Conservation (phyloP, 2,888 invertebrate genomes). For the Rotaria macrura region DNA sequence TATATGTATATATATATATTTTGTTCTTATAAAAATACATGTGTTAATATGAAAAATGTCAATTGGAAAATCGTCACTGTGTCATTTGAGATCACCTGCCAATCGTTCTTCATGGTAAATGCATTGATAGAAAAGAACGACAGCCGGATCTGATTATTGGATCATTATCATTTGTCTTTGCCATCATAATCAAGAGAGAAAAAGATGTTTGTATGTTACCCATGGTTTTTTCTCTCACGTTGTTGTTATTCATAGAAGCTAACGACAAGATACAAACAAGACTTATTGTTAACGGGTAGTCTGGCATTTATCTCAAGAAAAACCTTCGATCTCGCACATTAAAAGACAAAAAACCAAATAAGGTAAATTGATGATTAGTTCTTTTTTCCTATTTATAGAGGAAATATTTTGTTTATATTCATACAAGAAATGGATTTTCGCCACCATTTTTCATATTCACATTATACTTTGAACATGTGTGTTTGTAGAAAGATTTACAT, state of each 20-base stretch:
- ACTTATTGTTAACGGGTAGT: not conserved
- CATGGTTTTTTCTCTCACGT: not conserved
- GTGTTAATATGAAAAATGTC: not conserved
- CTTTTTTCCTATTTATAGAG: not conserved
- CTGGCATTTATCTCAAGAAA: not conserved
- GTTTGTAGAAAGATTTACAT: not conserved
- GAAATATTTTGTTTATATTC: not conserved
- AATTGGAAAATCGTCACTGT: not conserved
- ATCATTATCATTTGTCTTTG: not conserved
- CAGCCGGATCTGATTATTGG: constrained; percentile 3
- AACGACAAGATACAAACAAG: constrained; percentile 3
- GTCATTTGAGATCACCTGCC: not conserved
- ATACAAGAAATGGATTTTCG: not conserved
- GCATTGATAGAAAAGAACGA: not conserved
- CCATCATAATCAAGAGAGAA: not conserved
- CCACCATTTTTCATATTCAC: not conserved
- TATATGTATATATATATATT: too few species aligned
- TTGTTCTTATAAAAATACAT: not conserved
- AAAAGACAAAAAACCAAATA: not conserved
- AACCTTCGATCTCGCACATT: not conserved
- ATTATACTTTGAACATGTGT: not conserved
- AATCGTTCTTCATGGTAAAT: constrained; percentile 1
- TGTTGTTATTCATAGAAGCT: not conserved
- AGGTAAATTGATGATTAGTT: not conserved
- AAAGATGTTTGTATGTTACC: not conserved